These are phyloP conservation scores for Oxyura jamaicensis DNA, from an alignment of 2,113 vertebrate genomes.

Conservation along the genomic window DNA sequence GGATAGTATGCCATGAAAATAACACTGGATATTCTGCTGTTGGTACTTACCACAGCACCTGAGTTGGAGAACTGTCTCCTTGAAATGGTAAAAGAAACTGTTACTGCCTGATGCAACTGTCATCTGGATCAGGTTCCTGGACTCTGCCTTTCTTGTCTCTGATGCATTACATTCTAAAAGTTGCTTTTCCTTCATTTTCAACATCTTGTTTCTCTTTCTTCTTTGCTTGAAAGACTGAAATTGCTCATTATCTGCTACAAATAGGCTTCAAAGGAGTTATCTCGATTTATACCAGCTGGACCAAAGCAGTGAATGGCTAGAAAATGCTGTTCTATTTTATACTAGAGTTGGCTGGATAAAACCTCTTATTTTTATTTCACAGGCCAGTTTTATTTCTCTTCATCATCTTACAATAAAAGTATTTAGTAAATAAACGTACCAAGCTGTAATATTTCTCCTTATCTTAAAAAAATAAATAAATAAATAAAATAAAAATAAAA, in stretches of 20 bases:
- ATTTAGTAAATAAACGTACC: conserved; percentile 33
- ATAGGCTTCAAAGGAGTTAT: conserved; percentile 24
- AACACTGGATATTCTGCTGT: neutral
- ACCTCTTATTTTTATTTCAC: conserved; percentile 8
- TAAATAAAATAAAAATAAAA: too few species aligned
- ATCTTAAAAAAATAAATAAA: too few species aligned
- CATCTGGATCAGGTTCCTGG: neutral
- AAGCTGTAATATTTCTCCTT: neutral
- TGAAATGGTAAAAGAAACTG: neutral
- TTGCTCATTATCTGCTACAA: conserved; percentile 54
- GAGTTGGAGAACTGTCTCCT: neutral
- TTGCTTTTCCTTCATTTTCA: neutral
- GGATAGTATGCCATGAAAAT: neutral
- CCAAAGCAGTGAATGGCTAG: neutral
- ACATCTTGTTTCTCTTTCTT: conserved; percentile 26
- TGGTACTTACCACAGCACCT: neutral
- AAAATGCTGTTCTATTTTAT: conserved; percentile 7
- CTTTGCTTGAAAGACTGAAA: conserved; percentile 47
- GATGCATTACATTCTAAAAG: neutral
- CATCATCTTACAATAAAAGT: neutral
- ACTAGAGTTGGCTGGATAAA: neutral
- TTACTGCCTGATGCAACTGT: neutral
- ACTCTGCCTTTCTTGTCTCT: neutral
- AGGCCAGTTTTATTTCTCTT: neutral
- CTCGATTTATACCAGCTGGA: conserved; percentile 43